Conservation (phyloP, 53 echinoderm and acorn worm genomes). For the Temnopleurus reevesii region DNA sequence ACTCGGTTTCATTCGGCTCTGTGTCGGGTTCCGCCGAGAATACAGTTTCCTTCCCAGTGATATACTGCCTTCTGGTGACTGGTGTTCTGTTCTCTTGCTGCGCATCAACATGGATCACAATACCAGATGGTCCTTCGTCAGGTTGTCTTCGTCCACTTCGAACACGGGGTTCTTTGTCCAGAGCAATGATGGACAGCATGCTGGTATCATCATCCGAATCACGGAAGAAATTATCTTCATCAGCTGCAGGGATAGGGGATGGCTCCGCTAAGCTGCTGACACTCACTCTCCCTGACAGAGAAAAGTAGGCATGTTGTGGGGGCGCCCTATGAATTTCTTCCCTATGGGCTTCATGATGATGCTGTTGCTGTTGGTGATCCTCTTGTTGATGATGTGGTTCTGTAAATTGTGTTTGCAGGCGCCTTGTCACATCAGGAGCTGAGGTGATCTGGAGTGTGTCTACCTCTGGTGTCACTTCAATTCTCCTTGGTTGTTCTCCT, state of each 20-base stretch:
- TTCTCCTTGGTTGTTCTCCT: neutral
- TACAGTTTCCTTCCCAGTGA: slow-evolving; percentile 20
- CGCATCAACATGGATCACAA: slow-evolving; percentile 19
- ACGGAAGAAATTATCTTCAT: slow-evolving; percentile 14
- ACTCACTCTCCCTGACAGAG: slow-evolving; percentile 4
- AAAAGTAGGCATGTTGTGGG: slow-evolving; percentile 47
- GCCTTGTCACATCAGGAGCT: slow-evolving; percentile 3
- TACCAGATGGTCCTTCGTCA: neutral
- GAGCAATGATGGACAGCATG: slow-evolving; percentile 38
- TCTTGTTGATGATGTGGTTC: neutral
- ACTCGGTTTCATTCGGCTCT: slow-evolving; percentile 23
- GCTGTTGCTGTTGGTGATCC: neutral
- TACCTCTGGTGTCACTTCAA: slow-evolving; percentile 11
- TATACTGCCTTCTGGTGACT: neutral
- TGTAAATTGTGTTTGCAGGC: neutral
- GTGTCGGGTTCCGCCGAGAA: slow-evolving; percentile 46
- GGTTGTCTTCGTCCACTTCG: neutral
- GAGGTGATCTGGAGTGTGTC: slow-evolving; percentile 28
- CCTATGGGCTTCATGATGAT: neutral
- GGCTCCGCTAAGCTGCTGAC: neutral
- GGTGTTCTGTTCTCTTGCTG: neutral
- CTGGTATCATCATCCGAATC: slow-evolving; percentile 34
- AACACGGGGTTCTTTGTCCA: slow-evolving; percentile 37
- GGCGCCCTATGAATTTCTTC: neutral
- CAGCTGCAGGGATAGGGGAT: slow-evolving; percentile 15